phyloP scores from a whole-genome alignment of 2,797 vertebrate species.

The Morelia viridis region DNA sequence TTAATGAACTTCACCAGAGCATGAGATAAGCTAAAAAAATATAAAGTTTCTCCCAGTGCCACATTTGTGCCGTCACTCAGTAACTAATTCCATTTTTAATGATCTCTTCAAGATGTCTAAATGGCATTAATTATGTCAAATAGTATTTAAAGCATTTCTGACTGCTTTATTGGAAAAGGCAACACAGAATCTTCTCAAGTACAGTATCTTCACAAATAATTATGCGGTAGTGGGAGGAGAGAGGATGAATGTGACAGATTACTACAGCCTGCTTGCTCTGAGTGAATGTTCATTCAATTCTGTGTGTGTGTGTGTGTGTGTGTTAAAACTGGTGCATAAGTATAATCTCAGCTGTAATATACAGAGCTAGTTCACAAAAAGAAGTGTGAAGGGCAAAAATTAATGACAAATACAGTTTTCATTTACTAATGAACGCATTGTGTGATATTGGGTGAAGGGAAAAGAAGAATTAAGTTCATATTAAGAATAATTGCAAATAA shows the following conservation, averaged over 20 bases:
- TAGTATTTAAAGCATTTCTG: constrained; percentile 54
- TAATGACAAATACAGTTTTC: constrained; percentile 53
- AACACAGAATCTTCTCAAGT: constrained; percentile 27
- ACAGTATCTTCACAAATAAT: constrained; percentile 31
- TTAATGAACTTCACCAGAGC: constrained; percentile 59
- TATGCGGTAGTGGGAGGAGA: constrained; percentile 12
- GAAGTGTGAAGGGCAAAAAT: constrained; percentile 31
- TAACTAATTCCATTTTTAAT: constrained; percentile 57
- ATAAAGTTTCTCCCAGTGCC: constrained; percentile 31
- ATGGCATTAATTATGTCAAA: constrained; percentile 46
- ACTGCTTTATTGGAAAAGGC: constrained; percentile 44
- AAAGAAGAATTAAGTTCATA: constrained; percentile 21
- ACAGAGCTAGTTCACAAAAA: constrained; percentile 22
- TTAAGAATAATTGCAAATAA: constrained; percentile 61
- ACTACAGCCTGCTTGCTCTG: constrained; percentile 39
- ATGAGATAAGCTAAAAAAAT: constrained; percentile 53
- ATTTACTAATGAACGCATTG: constrained; percentile 46
- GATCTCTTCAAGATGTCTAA: constrained; percentile 47
- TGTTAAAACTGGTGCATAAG: constrained; percentile 42
- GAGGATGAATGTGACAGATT: constrained; percentile 17
- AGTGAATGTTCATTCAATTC: constrained; percentile 57
- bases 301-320: background rate
- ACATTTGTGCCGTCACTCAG: constrained; percentile 54
- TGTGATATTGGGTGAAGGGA: background rate
- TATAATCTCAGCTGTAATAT: constrained; percentile 43